Percentiles rank a stretch among this genome's conserved stretches.
Conservation (phyloP, 1,140 invertebrate genomes). For the Pseudomyrmex sp. region DNA sequence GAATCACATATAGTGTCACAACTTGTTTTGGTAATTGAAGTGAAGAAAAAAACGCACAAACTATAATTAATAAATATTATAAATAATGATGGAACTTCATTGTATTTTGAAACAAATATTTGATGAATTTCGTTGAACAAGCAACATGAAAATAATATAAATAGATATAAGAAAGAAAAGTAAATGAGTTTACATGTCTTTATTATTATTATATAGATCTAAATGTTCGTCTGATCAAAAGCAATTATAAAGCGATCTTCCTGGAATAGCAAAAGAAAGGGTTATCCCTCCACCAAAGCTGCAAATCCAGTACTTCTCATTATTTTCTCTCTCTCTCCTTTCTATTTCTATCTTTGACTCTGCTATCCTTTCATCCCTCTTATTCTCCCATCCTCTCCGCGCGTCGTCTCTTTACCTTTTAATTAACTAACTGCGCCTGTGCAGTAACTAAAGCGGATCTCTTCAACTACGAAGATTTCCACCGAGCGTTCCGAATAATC, state of each 20-base stretch:
- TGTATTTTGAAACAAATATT: not conserved
- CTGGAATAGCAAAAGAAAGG: slow-evolving; percentile 56
- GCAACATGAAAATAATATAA: not conserved
- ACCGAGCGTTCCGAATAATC: slow-evolving; percentile 63
- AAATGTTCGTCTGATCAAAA: slow-evolving; percentile 53
- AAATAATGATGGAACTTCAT: not conserved
- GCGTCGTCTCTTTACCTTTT: slow-evolving; percentile 62
- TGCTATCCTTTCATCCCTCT: not conserved
- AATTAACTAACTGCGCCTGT: slow-evolving; percentile 71
- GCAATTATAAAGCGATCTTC: slow-evolving; percentile 11
- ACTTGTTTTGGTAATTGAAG: not conserved
- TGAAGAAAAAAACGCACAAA: not conserved
- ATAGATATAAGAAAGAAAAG: not conserved
- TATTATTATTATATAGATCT: slow-evolving; percentile 48
- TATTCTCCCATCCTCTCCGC: not conserved
- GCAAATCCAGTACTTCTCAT: slow-evolving; percentile 49
- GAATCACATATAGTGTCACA: not conserved
- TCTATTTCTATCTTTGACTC: slow-evolving; percentile 6
- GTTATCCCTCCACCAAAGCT: slow-evolving; percentile 51
- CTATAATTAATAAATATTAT: not conserved
- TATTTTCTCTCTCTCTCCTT: slow-evolving; percentile 24
- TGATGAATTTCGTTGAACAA: not conserved
- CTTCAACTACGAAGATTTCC: slow-evolving; percentile 54
- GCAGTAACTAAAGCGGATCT: slow-evolving; percentile 67
- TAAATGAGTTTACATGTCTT: not conserved